These are phyloP conservation scores for Vulpes ferrilata DNA, from an alignment of 2,113 vertebrate genomes.

Conservation along the genomic window DNA sequence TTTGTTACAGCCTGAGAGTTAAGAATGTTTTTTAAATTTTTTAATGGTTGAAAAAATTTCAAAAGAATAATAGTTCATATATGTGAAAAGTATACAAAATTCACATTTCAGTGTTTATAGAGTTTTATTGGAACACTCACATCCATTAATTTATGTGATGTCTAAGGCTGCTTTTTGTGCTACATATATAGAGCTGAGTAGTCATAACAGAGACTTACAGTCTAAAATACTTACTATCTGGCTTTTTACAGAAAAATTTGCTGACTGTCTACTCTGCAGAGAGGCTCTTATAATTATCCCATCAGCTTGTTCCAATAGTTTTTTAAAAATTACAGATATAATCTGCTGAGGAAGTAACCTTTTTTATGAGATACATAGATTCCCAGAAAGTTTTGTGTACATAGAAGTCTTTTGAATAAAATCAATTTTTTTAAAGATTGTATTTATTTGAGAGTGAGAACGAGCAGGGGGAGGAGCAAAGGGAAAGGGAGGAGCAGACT, in stretches of 20 bases:
- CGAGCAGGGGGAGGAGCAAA: not conserved
- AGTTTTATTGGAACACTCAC: not conserved
- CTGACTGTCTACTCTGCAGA: not conserved
- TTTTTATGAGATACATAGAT: not conserved
- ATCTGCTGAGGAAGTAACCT: not conserved
- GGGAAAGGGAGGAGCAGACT: not conserved
- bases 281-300: not conserved
- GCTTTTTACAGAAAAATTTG: not conserved
- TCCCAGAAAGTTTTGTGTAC: not conserved
- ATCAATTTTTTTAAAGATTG: not conserved
- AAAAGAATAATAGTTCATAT: not conserved
- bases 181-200: not conserved
- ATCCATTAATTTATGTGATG: not conserved
- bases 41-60: not conserved
- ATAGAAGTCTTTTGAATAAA: slow-evolving; percentile 26
- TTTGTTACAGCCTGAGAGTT: slow-evolving; percentile 10
- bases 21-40: not conserved
- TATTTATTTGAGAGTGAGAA: not conserved
- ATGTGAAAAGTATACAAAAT: not conserved
- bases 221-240: not conserved
- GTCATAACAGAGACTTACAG: not conserved
- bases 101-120: not conserved
- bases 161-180: not conserved
- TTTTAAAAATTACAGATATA: not conserved
- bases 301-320: not conserved